These are phyloP conservation scores for Argyrosomus japonicus DNA, from an alignment of 2,113 vertebrate species.

Conservation along the genomic window DNA sequence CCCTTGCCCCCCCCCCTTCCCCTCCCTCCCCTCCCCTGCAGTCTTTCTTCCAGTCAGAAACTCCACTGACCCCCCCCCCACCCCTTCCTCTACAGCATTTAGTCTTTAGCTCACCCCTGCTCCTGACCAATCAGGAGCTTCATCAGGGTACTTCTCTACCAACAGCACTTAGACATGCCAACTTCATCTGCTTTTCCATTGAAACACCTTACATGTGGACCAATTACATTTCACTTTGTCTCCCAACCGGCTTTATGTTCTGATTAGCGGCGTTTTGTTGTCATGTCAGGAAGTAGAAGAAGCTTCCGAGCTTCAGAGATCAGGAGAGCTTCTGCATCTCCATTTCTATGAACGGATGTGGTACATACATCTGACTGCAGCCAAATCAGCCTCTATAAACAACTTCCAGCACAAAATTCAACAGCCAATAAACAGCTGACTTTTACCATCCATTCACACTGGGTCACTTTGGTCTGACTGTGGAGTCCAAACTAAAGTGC, in stretches of 20 bases:
- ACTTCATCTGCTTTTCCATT: neutral
- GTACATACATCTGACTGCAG: too few species aligned
- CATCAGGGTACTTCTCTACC: slow-evolving; percentile 21
- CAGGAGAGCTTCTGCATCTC: neutral
- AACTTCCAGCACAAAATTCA: neutral
- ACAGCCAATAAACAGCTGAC: neutral
- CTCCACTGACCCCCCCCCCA: neutral
- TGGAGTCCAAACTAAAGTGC: neutral
- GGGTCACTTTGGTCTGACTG: neutral
- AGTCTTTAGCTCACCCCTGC: slow-evolving; percentile 24
- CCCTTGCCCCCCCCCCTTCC: neutral
- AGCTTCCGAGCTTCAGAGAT: too few species aligned
- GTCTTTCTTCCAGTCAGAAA: neutral
- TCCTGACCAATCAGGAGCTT: slow-evolving; percentile 5
- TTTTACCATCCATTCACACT: neutral
- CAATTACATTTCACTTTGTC: neutral
- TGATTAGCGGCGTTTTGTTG: slow-evolving; percentile 3
- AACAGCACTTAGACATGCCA: neutral
- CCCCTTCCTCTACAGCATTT: slow-evolving; percentile 13
- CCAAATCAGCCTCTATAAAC: neutral
- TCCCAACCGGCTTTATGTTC: neutral
- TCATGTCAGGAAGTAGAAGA: neutral
- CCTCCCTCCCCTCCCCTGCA: neutral
- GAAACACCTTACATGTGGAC: neutral
- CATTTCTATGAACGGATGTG: neutral